phyloP scores from a whole-genome alignment of 2,113 vertebrate species.

The Corapipo altera region DNA sequence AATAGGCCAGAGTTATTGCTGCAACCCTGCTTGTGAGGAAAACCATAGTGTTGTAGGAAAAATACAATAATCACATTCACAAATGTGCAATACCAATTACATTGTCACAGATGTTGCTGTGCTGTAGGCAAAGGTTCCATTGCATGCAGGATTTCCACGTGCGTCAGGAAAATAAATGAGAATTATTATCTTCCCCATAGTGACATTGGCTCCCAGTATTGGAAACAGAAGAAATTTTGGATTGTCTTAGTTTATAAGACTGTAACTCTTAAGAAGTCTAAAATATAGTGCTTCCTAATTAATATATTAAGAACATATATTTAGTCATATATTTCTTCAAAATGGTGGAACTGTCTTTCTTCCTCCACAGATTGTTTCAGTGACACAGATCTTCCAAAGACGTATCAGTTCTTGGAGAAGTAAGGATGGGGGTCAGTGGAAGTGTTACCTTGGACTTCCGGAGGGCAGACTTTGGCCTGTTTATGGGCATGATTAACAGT shows the following conservation, averaged over 20 bases:
- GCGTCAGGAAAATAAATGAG: not conserved
- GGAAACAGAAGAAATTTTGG: not conserved
- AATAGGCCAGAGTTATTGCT: not conserved
- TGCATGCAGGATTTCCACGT: not conserved
- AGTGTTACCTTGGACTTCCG: rapidly evolving
- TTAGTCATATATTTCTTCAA: not conserved
- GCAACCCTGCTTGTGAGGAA: not conserved
- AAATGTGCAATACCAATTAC: not conserved
- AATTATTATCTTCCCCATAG: not conserved
- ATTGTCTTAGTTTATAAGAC: not conserved
- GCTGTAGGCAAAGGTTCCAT: not conserved
- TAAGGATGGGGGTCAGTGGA: not conserved
- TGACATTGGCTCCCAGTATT: not conserved
- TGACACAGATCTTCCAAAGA: not conserved
- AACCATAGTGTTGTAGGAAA: rapidly evolving
- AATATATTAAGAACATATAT: not conserved
- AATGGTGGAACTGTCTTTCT: not conserved
- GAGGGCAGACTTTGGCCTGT: not conserved
- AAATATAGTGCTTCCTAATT: not conserved
- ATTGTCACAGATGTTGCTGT: not conserved
- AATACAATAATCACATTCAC: not conserved
- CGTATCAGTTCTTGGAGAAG: rapidly evolving
- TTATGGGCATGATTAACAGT: not conserved
- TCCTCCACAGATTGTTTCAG: not conserved
- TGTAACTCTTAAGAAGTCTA: not conserved